Conservation (phyloP, 2,797 vertebrate genomes). For the Cheirogaleus major region DNA sequence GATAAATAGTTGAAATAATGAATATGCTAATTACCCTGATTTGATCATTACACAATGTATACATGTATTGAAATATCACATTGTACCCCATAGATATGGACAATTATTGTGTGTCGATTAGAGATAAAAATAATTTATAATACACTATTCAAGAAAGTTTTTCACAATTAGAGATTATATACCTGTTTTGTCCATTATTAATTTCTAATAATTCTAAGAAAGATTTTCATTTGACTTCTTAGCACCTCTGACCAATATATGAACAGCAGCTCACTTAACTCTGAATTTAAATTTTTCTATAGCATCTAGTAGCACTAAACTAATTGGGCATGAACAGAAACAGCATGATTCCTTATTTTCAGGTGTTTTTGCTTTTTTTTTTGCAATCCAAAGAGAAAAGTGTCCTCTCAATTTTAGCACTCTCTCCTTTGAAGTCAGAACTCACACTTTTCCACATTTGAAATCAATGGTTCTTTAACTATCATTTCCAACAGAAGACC, state of each 20-base stretch:
- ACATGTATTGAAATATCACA: neutral
- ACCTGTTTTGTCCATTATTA: constrained; percentile 20
- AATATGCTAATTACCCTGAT: neutral
- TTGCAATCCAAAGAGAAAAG: neutral
- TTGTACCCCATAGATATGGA: neutral
- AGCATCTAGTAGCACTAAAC: neutral
- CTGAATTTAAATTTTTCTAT: neutral
- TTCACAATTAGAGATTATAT: neutral
- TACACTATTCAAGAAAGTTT: neutral
- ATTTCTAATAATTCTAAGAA: neutral
- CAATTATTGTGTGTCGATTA: neutral
- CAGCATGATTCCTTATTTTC: neutral
- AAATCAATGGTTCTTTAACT: neutral
- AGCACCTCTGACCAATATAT: neutral
- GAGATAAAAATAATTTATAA: neutral
- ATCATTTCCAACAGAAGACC: neutral
- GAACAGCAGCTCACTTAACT: neutral
- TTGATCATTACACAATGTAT: neutral
- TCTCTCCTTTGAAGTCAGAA: neutral
- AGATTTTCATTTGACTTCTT: neutral
- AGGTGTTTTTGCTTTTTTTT: neutral
- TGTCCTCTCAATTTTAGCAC: neutral
- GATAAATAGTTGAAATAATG: neutral
- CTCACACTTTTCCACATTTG: neutral
- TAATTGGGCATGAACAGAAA: neutral